Evolutionary conservation across 2,888 invertebrate species (phyloP), one percentile per base, ranked within the genome.

Genomic region (Elgonia sp.): DNA sequence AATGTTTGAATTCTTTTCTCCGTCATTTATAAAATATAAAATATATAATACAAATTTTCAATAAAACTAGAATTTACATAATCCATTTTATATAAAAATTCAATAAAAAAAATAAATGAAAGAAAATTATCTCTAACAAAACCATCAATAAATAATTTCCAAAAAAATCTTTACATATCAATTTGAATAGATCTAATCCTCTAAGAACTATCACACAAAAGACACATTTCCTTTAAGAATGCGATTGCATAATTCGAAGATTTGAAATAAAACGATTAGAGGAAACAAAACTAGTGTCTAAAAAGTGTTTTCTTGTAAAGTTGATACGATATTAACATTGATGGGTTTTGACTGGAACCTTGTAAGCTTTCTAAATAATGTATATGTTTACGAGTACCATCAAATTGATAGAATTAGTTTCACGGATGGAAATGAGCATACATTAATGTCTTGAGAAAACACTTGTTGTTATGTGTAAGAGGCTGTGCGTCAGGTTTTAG

Each of bases 401-500:
- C 57, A 73, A 79, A 57, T 18, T 60, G 53, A 76, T 70, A 63
- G 55, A 70, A 84, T 73, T 79, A 50, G 60, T 84, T 84, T 84
- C 67, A 46, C 72, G 37, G 46, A 16, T 75, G 73, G 67, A 83
- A 72, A 16, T 72, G 42, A 67, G 46, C 70, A 79, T 77, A 62
- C 37, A 62, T 77, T 84, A 84, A 76, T 18, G 77, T 18, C 39
- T 40, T 73, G 72, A 76, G 83, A 76, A 76, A 75, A 72, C 76
- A 63, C 37, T 63, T 84, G 1, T 84, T 69, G 77, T 46, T 63
- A 67, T 77, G 73, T 73, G 42, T 79, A 79, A 76, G 62, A 79
- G 73, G 80, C 84, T 75, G 87, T 42, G 69, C 63, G 75, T 86
- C 83, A 83, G 79, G 86, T 86, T 82, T 86, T 70, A 83, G 72